phyloP scores from a whole-genome alignment of 2,113 vertebrate species.

The Muntiacus muntjak region DNA sequence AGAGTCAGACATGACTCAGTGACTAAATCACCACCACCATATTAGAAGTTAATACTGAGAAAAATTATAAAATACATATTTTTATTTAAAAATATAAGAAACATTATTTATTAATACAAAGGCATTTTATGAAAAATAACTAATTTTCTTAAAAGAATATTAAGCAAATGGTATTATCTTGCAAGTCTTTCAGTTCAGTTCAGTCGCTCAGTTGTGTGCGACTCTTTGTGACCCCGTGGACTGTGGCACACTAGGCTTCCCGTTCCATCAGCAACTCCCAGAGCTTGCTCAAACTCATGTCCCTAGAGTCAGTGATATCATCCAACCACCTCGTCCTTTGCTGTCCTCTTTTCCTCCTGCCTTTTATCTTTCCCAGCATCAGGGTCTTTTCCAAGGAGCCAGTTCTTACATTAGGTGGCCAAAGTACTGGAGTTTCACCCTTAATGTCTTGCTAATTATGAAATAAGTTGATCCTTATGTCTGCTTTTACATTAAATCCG shows the following conservation, averaged over 20 bases:
- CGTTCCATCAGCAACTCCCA: not conserved
- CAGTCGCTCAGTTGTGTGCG: not conserved
- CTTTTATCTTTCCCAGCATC: not conserved
- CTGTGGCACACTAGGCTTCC: accelerated
- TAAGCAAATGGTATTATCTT: not conserved
- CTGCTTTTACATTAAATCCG: not conserved
- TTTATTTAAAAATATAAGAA: not conserved
- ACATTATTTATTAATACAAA: not conserved
- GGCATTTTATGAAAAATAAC: not conserved
- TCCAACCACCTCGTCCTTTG: not conserved
- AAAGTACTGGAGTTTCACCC: not conserved
- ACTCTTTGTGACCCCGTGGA: not conserved
- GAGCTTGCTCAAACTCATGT: not conserved
- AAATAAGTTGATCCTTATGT: not conserved
- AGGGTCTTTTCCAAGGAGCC: not conserved
- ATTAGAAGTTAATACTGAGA: not conserved
- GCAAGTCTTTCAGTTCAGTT: not conserved
- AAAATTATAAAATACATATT: not conserved
- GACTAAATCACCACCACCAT: not conserved
- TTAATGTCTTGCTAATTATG: not conserved
- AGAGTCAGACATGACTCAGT: not conserved
- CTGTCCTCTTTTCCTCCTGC: not conserved
- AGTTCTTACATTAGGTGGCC: not conserved
- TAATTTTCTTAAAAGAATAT: not conserved
- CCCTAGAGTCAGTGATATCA: not conserved